These are phyloP conservation scores for Psilopogon haemacephalus DNA, from an alignment of 2,113 vertebrate genomes.

Conservation along the genomic window DNA sequence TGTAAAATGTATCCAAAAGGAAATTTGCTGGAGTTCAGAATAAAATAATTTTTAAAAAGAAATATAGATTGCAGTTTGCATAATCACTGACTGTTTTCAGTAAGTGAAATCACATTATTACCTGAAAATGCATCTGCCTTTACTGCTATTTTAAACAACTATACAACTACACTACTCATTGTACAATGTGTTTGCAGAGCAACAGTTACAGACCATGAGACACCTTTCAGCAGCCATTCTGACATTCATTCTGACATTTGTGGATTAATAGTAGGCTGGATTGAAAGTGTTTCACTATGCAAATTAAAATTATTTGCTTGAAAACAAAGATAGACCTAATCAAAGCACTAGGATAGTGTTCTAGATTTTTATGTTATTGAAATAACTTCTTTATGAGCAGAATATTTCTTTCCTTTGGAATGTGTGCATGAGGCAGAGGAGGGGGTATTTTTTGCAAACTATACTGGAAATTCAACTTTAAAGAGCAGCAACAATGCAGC, in stretches of 20 bases:
- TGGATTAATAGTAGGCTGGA: neutral
- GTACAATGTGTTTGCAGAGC: neutral
- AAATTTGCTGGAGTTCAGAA: constrained; percentile 59
- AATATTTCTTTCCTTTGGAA: neutral
- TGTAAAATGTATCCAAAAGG: constrained; percentile 54
- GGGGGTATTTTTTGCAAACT: neutral
- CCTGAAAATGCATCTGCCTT: neutral
- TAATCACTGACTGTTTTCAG: constrained; percentile 41
- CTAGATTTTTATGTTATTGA: neutral
- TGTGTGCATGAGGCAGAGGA: neutral
- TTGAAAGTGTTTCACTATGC: neutral
- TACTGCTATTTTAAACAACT: neutral
- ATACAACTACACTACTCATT: neutral
- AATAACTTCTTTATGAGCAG: neutral
- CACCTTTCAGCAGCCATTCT: neutral
- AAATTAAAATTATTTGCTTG: neutral
- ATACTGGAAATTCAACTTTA: neutral
- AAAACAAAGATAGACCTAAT: neutral
- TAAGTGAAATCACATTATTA: constrained; percentile 29
- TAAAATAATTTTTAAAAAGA: neutral
- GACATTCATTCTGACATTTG: neutral
- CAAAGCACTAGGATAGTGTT: neutral
- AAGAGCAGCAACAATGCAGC: neutral
- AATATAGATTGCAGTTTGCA: neutral
- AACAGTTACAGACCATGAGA: neutral